Base-by-base conservation (phyloP, 1,140 invertebrate species). In the Cherax quadricarinatus region DNA sequence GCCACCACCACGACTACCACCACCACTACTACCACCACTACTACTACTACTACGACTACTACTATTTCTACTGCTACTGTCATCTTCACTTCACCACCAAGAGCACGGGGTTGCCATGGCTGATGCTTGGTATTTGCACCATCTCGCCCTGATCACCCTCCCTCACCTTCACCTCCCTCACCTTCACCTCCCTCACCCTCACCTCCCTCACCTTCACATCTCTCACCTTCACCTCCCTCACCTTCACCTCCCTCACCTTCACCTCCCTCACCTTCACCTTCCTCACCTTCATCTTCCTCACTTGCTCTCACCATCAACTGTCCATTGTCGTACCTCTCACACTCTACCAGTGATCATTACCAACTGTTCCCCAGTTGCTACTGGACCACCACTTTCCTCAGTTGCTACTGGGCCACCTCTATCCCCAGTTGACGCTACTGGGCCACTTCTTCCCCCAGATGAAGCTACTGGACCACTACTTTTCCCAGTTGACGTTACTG, bases 1-100 rank as follows among this genome's bases (percentile, higher is more conserved):
- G 53, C 66, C 10, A 75, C 88, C 82, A 90, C 88, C 70, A 84
- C 89, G 30, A 79, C 66, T 57, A 78, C 88, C 70, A 81, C 78
- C 18, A 62, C 57, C n/a, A 41, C 70, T 3, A 78, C 84, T n/a
- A 82, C 80, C 14, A 51, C 88, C n/a, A 73, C 80, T 21, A 83
- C 80, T 10, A 83, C 88, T 24, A 83, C 81, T 60, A 66, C 60
- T 57, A 57, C n/a, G n/a, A 87, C 73, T 49, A 53, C 41, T 48
- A 41, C 30, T 41, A 41, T 2, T 41, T 41, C 30, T 30, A 48
- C 84, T 70, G 41, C 66, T 10, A 83, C 81, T 57, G 49, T 41
- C 81, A n/a, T n/a, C 57, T 1, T 41, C 30, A 41, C 30, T 41
- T 41, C 73, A 87, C 14, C 49, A 75, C 7, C 49, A 30, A 48